Evolutionary conservation across 2,797 vertebrate genomes (phyloP).

Genomic region (Sciurus vulgaris): DNA sequence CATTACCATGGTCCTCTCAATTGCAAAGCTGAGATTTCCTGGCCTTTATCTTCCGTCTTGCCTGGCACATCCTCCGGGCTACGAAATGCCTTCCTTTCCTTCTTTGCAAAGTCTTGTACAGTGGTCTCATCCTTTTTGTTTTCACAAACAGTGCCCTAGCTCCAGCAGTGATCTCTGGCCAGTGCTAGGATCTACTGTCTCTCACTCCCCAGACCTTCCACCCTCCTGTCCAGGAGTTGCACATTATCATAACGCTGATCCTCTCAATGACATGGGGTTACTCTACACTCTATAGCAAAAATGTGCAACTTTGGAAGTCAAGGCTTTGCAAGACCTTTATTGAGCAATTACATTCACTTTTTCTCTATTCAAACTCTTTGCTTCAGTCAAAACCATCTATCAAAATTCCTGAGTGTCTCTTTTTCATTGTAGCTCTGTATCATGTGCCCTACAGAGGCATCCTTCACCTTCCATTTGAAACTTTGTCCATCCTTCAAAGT

Average conservation of each 20-base stretch:
- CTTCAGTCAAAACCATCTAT: background rate
- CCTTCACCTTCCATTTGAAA: background rate
- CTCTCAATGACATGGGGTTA: no score
- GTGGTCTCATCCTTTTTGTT: background rate
- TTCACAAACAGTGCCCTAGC: background rate
- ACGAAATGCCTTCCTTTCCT: background rate
- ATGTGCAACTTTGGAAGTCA: background rate
- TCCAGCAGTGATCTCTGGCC: background rate
- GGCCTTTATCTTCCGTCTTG: background rate
- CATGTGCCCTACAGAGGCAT: rapidly evolving
- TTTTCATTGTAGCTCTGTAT: background rate
- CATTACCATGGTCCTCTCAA: background rate
- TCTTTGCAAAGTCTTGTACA: background rate
- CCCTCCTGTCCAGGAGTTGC: no score
- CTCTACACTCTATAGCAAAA: background rate
- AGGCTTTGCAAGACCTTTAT: background rate
- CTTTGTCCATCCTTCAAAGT: background rate
- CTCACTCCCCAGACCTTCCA: background rate
- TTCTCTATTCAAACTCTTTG: background rate
- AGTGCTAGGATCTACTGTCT: background rate
- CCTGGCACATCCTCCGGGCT: background rate
- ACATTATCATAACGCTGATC: background rate
- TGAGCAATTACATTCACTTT: background rate
- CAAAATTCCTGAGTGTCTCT: background rate
- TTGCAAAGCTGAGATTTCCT: background rate